Percentiles rank a stretch among this genome's conserved stretches.
These are phyloP conservation scores for Gila orcuttii DNA, from an alignment of 2,113 vertebrate species.

Conservation along the genomic window DNA sequence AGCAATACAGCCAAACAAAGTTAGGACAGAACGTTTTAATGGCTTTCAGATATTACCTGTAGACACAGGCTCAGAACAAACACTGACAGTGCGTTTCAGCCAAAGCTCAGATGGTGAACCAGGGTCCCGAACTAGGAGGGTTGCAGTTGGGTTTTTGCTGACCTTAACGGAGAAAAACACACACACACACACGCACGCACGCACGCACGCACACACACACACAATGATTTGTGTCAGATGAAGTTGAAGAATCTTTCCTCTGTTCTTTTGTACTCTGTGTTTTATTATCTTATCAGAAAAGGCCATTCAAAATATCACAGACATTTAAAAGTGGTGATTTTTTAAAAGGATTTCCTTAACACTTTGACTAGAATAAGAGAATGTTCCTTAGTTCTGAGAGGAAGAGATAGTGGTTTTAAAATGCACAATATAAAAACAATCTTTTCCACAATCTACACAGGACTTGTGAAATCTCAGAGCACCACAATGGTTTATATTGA, in stretches of 20 bases:
- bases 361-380: neutral
- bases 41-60: constrained; percentile 54
- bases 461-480: too few relatives aligned
- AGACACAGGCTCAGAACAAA: constrained; percentile 39
- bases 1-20: neutral
- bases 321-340: constrained; percentile 8
- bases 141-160: constrained; percentile 27
- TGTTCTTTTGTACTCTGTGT: neutral
- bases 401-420: neutral
- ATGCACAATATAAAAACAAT: neutral
- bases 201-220: neutral
- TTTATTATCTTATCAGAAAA: neutral
- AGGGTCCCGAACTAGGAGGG: constrained; percentile 44
- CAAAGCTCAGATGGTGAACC: constrained; percentile 45
- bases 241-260: neutral
- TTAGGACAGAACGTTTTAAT: too few relatives aligned
- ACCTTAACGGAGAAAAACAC: constrained; percentile 52
- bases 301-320: neutral
- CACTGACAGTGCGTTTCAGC: neutral
- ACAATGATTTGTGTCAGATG: neutral
- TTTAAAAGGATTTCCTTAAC: constrained; percentile 10
- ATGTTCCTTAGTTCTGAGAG: neutral
- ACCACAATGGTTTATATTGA: neutral
- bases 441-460: neutral
- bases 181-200: neutral